Base-by-base conservation (phyloP, 2,888 invertebrate species). In the Calameuta pallipes region DNA sequence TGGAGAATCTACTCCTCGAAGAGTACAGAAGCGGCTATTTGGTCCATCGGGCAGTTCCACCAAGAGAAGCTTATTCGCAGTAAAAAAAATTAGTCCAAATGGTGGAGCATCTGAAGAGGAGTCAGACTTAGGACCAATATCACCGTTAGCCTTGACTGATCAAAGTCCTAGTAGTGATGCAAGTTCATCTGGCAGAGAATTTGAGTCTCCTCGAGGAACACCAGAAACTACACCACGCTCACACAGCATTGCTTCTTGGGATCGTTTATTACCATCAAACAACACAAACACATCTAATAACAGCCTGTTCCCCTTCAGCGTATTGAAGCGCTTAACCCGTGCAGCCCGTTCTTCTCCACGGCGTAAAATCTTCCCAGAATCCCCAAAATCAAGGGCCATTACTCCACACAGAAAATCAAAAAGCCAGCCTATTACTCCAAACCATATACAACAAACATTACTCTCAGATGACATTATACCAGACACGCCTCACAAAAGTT, bases 101-200 rank as follows among this genome's bases (percentile, higher is more conserved):
- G 81, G 82, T 30, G 70, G 41, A 76, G 74, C 74, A 36, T 89
- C 90, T 0, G 90, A 85, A 13, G 86, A 88, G 1, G 91, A 91
- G 0, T 90, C 90, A 0, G 90, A 89, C 75, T 81, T 90, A n/a
- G 88, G 89, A 3, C 89, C 88, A 1, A 89, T 91, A 88, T 90
- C 90, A 11, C 90, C 90, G 0, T 76, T 91, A 6, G 85, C 85
- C 4, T 69, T 85, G 4, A 88, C 87, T 9, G 89, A 89, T 70
- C 81, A 76, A 1, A 87, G 87, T 74, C 79, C 84, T 12, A 82
- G 80, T 69, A 77, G 80, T n/a, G 80, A 82, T 23, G 82, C 81
- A 30, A 89, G 87, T 82, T 89, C 89, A 0, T 85, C 89, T 6
- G 87, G 84, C 12, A 82, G 86, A 75, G 81, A 83, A 6, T 87